A percentile compares a stretch with the other conserved stretches of the same genome.
These are phyloP conservation scores for Trichonephila inaurata DNA, from an alignment of 1,140 invertebrate species.

Conservation along the genomic window DNA sequence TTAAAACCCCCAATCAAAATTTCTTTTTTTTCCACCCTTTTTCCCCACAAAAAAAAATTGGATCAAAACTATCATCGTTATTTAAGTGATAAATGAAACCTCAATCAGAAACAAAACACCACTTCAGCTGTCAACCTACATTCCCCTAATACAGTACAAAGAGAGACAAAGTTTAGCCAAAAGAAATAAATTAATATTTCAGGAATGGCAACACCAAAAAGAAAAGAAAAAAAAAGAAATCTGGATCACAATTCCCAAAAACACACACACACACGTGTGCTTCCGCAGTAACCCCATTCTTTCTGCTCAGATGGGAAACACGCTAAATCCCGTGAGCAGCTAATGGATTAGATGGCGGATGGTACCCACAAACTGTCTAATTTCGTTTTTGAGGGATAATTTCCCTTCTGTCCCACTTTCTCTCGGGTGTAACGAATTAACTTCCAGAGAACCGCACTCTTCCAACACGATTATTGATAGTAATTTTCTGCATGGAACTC, in stretches of 20 bases:
- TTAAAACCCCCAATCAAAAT: too few relatives aligned
- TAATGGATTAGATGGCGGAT: constrained; percentile 29
- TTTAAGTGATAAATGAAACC: too few relatives aligned
- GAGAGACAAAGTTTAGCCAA: not conserved
- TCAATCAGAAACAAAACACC: not conserved
- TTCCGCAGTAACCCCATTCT: constrained; percentile 17
- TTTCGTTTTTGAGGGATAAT: not conserved
- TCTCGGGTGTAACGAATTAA: constrained; percentile 2
- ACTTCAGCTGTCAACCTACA: not conserved
- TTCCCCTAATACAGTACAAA: not conserved
- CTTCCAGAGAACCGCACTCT: not conserved
- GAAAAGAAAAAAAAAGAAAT: not conserved
- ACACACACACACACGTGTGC: not conserved
- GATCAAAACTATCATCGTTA: too few relatives aligned
- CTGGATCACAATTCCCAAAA: constrained; percentile 14
- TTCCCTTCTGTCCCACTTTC: constrained; percentile 39
- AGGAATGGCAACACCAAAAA: not conserved
- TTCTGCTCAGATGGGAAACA: not conserved
- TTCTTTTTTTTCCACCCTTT: too few relatives aligned
- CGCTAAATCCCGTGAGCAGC: constrained; percentile 21
- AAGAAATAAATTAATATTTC: constrained; percentile 36
- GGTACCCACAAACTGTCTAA: not conserved
- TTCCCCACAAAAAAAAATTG: too few relatives aligned
- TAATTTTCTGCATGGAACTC: constrained; percentile 17
- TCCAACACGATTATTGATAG: not conserved